Evolutionary conservation across 2,113 vertebrate genomes (phyloP).

Genomic region (Nesospiza acunhae): DNA sequence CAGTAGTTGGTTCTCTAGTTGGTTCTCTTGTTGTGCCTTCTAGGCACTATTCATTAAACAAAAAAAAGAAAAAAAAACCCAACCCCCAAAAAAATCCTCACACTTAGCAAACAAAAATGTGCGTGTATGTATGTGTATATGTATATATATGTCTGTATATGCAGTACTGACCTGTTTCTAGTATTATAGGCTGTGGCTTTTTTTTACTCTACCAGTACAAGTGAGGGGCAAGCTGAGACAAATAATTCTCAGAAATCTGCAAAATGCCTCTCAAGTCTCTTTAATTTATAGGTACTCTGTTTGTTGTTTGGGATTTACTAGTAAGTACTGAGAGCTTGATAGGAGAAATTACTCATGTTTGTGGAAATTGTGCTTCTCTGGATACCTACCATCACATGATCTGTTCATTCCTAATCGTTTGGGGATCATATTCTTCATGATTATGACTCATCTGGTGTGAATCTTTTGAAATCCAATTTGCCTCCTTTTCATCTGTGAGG

Average conservation of each 20-base stretch:
- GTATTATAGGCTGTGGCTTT: neutral
- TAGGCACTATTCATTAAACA: slow-evolving; percentile 39
- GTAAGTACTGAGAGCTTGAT: neutral
- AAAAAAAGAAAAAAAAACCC: neutral
- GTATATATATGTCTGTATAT: neutral
- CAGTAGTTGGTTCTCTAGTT: slow-evolving; percentile 37
- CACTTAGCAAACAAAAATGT: neutral
- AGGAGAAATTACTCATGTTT: neutral
- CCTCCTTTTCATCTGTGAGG: neutral
- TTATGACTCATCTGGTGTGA: neutral
- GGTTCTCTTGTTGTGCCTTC: slow-evolving; percentile 49
- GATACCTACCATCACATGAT: neutral
- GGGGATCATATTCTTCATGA: neutral
- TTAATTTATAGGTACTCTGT: neutral
- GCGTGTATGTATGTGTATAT: neutral
- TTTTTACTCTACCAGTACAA: neutral
- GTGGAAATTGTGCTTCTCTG: neutral
- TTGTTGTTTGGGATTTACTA: neutral
- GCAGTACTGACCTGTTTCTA: neutral
- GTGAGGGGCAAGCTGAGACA: neutral
- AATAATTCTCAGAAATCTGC: neutral
- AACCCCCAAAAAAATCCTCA: neutral
- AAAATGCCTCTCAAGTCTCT: neutral
- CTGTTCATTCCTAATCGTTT: neutral
- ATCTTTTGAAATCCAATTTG: neutral